phyloP scores from a whole-genome alignment of 2,888 invertebrate genomes.

The Sceliomorpha sp. region DNA sequence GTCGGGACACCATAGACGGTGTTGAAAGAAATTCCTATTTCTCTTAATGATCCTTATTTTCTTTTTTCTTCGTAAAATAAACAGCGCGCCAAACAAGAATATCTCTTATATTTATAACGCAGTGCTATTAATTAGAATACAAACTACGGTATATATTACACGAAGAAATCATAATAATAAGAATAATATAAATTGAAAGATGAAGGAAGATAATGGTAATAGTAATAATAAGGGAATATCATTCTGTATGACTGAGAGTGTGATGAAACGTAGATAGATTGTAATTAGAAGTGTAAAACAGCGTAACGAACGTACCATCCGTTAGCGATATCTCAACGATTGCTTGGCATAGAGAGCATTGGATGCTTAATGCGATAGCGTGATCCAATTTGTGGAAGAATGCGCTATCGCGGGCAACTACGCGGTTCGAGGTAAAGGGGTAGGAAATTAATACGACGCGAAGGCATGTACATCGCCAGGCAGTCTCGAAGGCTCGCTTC shows the following conservation, averaged over 20 bases:
- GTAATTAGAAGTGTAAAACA: conserved; percentile 36
- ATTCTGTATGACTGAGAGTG: not conserved
- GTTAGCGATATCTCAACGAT: conserved; percentile 58
- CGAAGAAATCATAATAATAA: too few relatives aligned
- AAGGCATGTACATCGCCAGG: conserved; percentile 71
- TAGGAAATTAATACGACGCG: conserved; percentile 75
- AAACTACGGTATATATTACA: too few relatives aligned
- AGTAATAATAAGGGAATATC: too few relatives aligned
- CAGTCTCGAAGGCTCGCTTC: conserved; percentile 72
- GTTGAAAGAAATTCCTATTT: conserved; percentile 20
- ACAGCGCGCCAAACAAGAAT: conserved; percentile 10
- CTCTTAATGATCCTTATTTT: conserved; percentile 25
- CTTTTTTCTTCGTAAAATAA: conserved; percentile 13
- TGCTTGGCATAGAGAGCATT: conserved; percentile 59
- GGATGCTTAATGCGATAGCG: conserved; percentile 69
- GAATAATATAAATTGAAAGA: too few relatives aligned
- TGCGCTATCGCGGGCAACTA: conserved; percentile 69
- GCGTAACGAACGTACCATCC: conserved; percentile 51
- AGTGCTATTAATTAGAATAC: too few relatives aligned
- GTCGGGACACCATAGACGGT: conserved; percentile 31
- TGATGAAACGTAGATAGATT: conserved; percentile 6
- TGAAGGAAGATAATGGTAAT: too few relatives aligned
- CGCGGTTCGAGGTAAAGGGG: conserved; percentile 57
- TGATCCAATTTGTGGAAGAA: conserved; percentile 78
- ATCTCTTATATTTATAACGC: too few relatives aligned